Evolutionary conservation across 2,113 vertebrate genomes (phyloP).

Genomic region (Bubo scandiacus): DNA sequence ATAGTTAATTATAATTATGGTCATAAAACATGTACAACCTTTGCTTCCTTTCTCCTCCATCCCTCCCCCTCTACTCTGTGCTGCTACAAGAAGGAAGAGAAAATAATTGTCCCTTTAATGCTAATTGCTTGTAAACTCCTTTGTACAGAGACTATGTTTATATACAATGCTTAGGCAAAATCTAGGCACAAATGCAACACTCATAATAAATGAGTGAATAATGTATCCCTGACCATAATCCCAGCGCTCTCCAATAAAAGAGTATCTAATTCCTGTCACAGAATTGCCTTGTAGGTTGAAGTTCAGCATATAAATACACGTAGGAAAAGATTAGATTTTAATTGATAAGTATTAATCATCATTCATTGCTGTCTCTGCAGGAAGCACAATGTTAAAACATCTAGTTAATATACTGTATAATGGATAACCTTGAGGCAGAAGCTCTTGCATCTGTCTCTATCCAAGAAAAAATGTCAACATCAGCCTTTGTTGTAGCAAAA

Average conservation of each 20-base stretch:
- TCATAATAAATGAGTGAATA: background rate
- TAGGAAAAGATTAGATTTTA: constrained; percentile 49
- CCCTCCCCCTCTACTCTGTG: background rate
- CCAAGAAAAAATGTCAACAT: constrained; percentile 54
- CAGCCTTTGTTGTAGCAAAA: constrained; percentile 54
- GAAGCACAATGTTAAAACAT: constrained; percentile 19
- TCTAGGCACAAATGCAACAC: background rate
- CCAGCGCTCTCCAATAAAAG: background rate
- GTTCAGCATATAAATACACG: constrained; percentile 39
- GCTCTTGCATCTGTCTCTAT: constrained; percentile 45
- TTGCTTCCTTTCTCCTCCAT: background rate
- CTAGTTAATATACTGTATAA: constrained; percentile 44
- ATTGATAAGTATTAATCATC: constrained; percentile 60
- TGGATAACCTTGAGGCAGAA: constrained; percentile 59
- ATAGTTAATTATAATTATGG: constrained; percentile 41
- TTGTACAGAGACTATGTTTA: background rate
- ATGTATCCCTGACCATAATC: background rate
- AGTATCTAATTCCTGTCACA: constrained; percentile 30
- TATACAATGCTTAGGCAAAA: background rate
- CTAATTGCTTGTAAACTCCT: background rate
- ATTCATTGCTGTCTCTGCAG: constrained; percentile 40
- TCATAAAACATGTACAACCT: constrained; percentile 29
- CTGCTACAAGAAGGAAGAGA: constrained; percentile 6
- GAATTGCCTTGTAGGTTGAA: constrained; percentile 22
- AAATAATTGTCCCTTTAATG: constrained; percentile 36